Base-by-base conservation (phyloP, 2,797 vertebrate genomes). In the Botia kubotai region DNA sequence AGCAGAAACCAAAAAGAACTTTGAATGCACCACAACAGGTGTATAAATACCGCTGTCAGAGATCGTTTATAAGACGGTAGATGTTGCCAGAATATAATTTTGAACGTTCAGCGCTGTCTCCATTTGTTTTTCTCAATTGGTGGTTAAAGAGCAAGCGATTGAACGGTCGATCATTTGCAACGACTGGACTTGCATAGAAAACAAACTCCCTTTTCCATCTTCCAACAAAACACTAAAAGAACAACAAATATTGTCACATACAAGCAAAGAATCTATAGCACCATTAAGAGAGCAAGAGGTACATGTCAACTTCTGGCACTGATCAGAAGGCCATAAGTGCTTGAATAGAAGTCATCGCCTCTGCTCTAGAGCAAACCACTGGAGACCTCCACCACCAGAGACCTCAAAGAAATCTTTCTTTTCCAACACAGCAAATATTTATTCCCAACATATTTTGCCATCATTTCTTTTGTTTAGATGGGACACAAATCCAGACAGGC, bases 321-420 rank as follows among this genome's bases (percentile, higher is more conserved):
- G 80, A 86, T 86, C 82, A 77, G 72, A 83, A 77, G 75, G 81
- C 79, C 83, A 83, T 82, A 85, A 86, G 83, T 72, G 70, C 66
- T 65, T 50, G 67, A 78, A 84, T 84, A 74, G 81, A 83, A 83
- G 80, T 74, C 82, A 83, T 62, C 67, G 82, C 86, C 72, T 67
- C 70, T 72, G 66, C 67, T 83, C 75, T 74, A 83, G 82, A 86
- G 80, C 77, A 83, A 84, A 85, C 82, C 73, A 75, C 72, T 80
- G 74, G 77, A 72, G 82, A 72, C 77, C 79, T 75, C 14, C 69
- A 79, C 75, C 60, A 72, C 77, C n/a, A 46, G 23, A 75, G 67
- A 83, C 75, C 81, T 81, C 63, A 77, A 65, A 66, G 63, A 46
- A 52, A 52, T 17, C 43, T 69, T 78, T 76, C 81, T 77, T 23